Evolutionary conservation across 1,140 invertebrate species (phyloP).

Genomic region (Agrypnia vestita): DNA sequence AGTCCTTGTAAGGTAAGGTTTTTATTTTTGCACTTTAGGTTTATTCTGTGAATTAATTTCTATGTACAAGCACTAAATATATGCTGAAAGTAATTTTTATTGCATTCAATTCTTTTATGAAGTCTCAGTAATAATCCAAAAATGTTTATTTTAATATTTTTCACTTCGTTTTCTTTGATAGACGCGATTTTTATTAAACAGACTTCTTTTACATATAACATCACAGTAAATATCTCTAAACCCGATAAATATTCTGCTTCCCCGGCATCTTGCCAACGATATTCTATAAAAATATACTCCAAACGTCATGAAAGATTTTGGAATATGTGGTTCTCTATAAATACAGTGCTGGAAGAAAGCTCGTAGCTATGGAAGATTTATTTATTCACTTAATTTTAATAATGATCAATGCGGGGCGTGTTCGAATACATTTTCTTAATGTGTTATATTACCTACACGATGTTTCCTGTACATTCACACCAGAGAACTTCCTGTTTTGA

Average conservation of each 20-base stretch:
- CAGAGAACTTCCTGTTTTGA: too few species aligned
- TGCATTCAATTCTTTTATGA: background rate
- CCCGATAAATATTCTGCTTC: conserved; percentile 55
- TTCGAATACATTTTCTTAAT: too few species aligned
- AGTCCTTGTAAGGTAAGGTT: too few species aligned
- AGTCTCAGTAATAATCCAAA: background rate
- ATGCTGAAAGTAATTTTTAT: too few species aligned
- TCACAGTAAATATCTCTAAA: conserved; percentile 41
- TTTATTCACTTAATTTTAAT: conserved; percentile 30
- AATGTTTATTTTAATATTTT: conserved; percentile 11
- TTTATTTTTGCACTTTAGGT: too few species aligned
- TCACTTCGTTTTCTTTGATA: background rate
- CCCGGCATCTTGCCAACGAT: conserved; percentile 49
- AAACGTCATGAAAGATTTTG: conserved; percentile 42
- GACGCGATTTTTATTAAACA: conserved; percentile 7
- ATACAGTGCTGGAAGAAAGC: conserved; percentile 39
- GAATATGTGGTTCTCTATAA: conserved; percentile 49
- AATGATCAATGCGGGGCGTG: conserved; percentile 8
- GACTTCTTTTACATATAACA: conserved; percentile 25
- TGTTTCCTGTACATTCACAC: too few species aligned
- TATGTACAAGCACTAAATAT: too few species aligned
- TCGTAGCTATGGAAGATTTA: conserved; percentile 47
- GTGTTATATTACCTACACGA: too few species aligned
- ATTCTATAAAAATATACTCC: conserved; percentile 59
- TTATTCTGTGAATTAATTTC: too few species aligned